These are phyloP conservation scores for Coluber constrictor DNA, from an alignment of 2,797 vertebrate species.

Conservation along the genomic window DNA sequence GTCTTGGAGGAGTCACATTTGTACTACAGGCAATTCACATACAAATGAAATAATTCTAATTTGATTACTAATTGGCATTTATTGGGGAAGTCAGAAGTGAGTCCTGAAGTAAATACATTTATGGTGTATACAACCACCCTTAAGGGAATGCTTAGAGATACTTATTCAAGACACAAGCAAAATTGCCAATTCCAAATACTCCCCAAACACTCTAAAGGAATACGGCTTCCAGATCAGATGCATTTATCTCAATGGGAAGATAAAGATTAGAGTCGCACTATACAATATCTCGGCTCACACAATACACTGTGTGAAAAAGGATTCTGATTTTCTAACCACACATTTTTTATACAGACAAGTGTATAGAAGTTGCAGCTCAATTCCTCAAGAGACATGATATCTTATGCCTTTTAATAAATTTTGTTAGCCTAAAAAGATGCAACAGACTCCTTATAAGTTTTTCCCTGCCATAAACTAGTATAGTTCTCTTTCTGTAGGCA, in stretches of 20 bases:
- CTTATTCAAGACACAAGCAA: background rate
- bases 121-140: background rate
- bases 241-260: background rate
- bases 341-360: background rate
- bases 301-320: background rate
- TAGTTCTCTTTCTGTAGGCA: background rate
- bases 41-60: background rate
- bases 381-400: background rate
- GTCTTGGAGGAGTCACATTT: background rate
- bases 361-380: background rate
- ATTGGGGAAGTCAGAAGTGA: background rate
- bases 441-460: background rate
- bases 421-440: background rate
- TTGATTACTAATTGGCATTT: background rate
- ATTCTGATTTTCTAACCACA: background rate
- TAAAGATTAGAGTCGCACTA: background rate
- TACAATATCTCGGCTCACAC: background rate
- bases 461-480: background rate
- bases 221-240: background rate
- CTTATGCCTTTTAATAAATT: background rate
- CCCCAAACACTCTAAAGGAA: background rate
- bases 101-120: background rate
- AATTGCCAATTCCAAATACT: background rate
- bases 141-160: background rate
- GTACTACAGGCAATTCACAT: background rate